Conservation (phyloP, 2,888 invertebrate species). For the Ernsta delagoae region DNA sequence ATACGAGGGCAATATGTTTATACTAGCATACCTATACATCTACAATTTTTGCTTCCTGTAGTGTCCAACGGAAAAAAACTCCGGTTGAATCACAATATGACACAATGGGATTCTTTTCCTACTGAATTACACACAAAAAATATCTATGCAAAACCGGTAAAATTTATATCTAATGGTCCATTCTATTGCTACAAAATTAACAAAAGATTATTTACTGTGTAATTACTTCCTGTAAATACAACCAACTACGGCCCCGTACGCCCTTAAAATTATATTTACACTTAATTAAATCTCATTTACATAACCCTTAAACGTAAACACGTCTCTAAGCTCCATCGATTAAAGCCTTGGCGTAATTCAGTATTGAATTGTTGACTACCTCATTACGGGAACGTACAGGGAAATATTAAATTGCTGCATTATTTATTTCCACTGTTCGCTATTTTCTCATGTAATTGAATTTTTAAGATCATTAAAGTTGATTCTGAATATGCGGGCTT, state of each 20-base stretch:
- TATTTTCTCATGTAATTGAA: too few species aligned
- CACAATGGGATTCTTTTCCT: too few species aligned
- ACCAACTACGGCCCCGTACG: not conserved
- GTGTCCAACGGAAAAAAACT: too few species aligned
- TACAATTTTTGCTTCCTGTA: too few species aligned
- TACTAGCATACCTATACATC: not conserved
- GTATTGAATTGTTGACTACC: not conserved
- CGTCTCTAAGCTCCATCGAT: not conserved
- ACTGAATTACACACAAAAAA: too few species aligned
- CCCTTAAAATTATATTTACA: slow-evolving; percentile 2
- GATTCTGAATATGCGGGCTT: too few species aligned
- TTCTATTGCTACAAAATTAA: not conserved
- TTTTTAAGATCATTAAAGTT: too few species aligned
- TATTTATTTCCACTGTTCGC: too few species aligned
- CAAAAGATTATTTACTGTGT: not conserved
- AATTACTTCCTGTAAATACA: slow-evolving; percentile 9
- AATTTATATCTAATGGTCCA: too few species aligned
- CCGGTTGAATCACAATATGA: too few species aligned
- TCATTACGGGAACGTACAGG: not conserved
- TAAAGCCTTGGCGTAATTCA: not conserved
- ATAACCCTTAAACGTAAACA: not conserved
- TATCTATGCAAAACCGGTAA: too few species aligned
- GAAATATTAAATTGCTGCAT: too few species aligned
- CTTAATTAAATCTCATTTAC: slow-evolving; percentile 9
- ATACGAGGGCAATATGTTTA: not conserved